phyloP scores from a whole-genome alignment of 2,797 vertebrate species.

The Thamnophis elegans region DNA sequence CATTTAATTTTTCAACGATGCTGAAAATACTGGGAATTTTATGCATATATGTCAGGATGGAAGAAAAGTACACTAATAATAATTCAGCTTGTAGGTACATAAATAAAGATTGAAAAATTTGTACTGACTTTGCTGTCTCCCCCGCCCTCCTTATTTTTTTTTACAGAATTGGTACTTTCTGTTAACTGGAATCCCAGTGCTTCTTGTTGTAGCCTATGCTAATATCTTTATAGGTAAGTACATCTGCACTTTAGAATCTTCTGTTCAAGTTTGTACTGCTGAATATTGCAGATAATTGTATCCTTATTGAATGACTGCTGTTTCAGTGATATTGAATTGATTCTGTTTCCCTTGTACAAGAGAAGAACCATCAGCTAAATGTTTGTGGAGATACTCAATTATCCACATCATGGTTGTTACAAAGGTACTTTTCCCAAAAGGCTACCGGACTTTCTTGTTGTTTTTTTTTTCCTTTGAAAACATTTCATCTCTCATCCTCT shows the following conservation, averaged over 20 bases:
- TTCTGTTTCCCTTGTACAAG: neutral
- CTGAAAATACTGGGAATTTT: neutral
- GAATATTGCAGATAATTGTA: neutral
- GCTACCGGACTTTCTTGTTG: neutral
- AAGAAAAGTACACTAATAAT: neutral
- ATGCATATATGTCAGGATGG: neutral
- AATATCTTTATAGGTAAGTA: slow-evolving; percentile 91
- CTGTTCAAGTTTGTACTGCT: neutral
- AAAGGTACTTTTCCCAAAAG: neutral
- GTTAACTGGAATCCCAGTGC: slow-evolving; percentile 85
- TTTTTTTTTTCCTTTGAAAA: neutral
- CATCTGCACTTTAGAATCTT: neutral
- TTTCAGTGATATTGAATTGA: neutral
- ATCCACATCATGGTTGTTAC: neutral
- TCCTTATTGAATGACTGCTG: neutral
- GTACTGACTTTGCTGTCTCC: slow-evolving; percentile 12
- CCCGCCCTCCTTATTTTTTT: neutral
- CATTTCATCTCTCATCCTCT: neutral
- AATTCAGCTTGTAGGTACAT: neutral
- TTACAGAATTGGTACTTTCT: slow-evolving; percentile 82
- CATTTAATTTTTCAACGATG: neutral
- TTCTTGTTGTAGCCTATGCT: slow-evolving; percentile 74
- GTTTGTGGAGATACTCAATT: neutral
- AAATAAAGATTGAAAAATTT: neutral
- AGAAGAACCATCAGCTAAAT: neutral